phyloP scores from a whole-genome alignment of 2,113 vertebrate species.

The Mesocricetus auratus region DNA sequence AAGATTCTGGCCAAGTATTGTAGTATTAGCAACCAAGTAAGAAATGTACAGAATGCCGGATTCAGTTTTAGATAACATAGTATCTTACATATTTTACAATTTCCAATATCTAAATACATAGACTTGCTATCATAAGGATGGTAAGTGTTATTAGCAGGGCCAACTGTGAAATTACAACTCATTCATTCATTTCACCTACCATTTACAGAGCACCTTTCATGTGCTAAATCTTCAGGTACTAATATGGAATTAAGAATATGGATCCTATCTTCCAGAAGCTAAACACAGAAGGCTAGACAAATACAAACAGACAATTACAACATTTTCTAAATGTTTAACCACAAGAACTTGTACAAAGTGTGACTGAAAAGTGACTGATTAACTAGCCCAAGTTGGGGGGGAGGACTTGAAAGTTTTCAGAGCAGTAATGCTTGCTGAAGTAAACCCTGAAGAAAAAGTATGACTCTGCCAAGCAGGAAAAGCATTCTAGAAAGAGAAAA shows the following conservation, averaged over 20 bases:
- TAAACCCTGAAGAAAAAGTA: constrained; percentile 16
- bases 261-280: constrained; percentile 38
- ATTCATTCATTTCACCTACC: constrained; percentile 23
- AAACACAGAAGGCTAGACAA: constrained; percentile 57
- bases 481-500: constrained; percentile 41
- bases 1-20: background rate
- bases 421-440: background rate
- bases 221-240: background rate
- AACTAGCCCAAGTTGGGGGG: constrained; percentile 24
- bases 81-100: background rate
- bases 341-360: constrained; percentile 50
- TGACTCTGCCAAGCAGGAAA: background rate
- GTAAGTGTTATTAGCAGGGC: background rate
- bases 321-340: constrained; percentile 76
- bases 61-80: no score
- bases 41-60: no score
- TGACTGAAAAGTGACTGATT: constrained; percentile 72
- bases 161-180: background rate
- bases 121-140: background rate
- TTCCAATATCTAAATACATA: background rate
- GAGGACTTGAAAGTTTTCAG: background rate
- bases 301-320: constrained; percentile 75
- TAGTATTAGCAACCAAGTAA: no score
- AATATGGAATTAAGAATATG: constrained; percentile 47
- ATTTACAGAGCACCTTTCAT: constrained; percentile 9